Base-by-base conservation (phyloP, 2,888 invertebrate species). In the Himalopsyche tibetana region DNA sequence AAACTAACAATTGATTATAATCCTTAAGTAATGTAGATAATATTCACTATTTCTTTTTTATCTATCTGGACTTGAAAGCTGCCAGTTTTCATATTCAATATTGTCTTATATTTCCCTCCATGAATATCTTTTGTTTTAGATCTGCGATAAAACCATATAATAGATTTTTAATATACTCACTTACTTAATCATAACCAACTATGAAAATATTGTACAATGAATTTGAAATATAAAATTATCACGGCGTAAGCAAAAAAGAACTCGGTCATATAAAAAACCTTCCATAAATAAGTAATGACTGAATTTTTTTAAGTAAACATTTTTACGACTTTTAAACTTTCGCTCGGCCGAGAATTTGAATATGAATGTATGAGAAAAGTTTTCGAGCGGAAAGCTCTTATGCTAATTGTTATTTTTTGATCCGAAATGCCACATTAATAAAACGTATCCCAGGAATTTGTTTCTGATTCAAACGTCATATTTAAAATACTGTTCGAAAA, bases 341-440 rank as follows among this genome's bases (percentile, higher is more conserved):
- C 63, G 63, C 63, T 63, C 8, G 63, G 63, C 63, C 19, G 63
- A 63, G n/a, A 15, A 19, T 63, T 28, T n/a, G 19, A 63, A 63
- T 63, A 12, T 19, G 9, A 28, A 63, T 63, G 63, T 63, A 63
- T 63, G 63, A 63, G 19, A 6, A 63, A 63, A 63, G 63, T 63
- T 63, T 63, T 19, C 19, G 11, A 19, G 63, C 63, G 28, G 63
- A 63, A 63, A 28, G 63, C 63, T 19, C 63, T 63, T 63, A 51
- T 63, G 63, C 63, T 63, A 63, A 63, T 63, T 63, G 28, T 19
- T 63, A 19, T 63, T 63, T 63, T 19, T 63, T 63, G n/a, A 63
- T 63, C 28, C 63, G 19, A 28, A 63, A 28, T 11, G 63, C 28
- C 63, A 28, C 63, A 63, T 63, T 63, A n/a, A 63, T 19, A 63